Base-by-base conservation (phyloP, 2,888 invertebrate species). In the Cheilosia vulpina region DNA sequence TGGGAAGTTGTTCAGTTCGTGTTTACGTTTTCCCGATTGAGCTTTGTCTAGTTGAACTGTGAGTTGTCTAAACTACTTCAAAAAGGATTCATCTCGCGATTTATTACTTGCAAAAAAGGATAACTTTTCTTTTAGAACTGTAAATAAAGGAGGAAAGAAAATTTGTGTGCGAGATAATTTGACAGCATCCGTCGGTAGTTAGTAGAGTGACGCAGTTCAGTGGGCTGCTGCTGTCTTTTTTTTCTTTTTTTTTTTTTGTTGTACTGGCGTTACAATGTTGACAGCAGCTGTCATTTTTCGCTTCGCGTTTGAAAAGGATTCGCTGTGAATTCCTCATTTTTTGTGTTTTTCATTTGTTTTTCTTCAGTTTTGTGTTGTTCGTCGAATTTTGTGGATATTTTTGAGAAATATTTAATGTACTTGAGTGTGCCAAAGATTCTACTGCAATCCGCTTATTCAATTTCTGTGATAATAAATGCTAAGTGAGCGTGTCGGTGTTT, bases 1-100 rank as follows among this genome's bases (percentile, higher is more conserved):
- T 87, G 87, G 82, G 76, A 87, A 87, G 81, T 73, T 83, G 88
- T 84, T 88, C 90, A 90, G 90, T 90, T 89, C 88, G 88, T 89
- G 88, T 89, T 89, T 89, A 87, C 87, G 87, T 88, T 89, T 89
- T 88, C 87, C 82, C 87, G 76, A 73, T 84, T 73, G n/a, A 84
- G 53, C 79, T 80, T 83, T 80, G 71, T 55, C 57, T 55, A 41
- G 24, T 45, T 60, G 58, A 19, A 13, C 17, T 50, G 63, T 62
- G 4, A 57, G 63, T 58, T 63, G 27, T 19, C 15, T 73, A 31
- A 13, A 21, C 17, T 17, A 34, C 38, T 38, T 4, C 5, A 55
- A 52, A 55, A 53, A 78, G 69, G 62, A 78, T 55, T 27, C 27
- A 38, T 11, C 21, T 24, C 50, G n/a, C 31, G 21, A 52, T 52